phyloP scores from a whole-genome alignment of 1,140 invertebrate genomes.

The Triops longicaudatus region DNA sequence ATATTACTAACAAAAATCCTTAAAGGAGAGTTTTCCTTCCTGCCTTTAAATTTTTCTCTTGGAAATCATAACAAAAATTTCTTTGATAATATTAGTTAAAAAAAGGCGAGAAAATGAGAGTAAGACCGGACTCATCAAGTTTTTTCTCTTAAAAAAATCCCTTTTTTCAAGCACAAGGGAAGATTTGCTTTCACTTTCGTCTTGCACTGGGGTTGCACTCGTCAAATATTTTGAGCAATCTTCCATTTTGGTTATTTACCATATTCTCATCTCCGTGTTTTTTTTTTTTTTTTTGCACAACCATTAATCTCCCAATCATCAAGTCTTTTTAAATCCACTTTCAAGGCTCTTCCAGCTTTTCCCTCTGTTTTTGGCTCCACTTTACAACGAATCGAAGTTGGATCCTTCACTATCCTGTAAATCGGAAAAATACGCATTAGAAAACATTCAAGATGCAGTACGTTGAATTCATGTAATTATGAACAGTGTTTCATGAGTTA shows the following conservation, averaged over 20 bases:
- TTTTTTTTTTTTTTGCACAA: background rate
- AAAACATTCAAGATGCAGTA: background rate
- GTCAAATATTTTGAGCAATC: background rate
- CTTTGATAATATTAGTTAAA: no score
- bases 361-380: background rate
- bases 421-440: slow-evolving; percentile 25
- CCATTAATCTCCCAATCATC: background rate
- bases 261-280: background rate
- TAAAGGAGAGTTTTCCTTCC: no score
- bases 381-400: slow-evolving; percentile 39
- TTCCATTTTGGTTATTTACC: background rate
- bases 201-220: background rate
- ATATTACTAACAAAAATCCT: background rate
- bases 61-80: no score
- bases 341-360: background rate
- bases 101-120: background rate
- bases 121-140: background rate
- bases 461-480: no score
- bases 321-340: background rate
- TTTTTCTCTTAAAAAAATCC: background rate
- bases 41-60: no score
- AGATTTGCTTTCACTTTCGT: background rate
- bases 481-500: no score
- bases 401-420: slow-evolving; percentile 39
- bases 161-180: background rate